Percentiles rank a stretch among this genome's conserved stretches.
Conservation (phyloP, 1,140 invertebrate genomes). For the Orchesella cincta region DNA sequence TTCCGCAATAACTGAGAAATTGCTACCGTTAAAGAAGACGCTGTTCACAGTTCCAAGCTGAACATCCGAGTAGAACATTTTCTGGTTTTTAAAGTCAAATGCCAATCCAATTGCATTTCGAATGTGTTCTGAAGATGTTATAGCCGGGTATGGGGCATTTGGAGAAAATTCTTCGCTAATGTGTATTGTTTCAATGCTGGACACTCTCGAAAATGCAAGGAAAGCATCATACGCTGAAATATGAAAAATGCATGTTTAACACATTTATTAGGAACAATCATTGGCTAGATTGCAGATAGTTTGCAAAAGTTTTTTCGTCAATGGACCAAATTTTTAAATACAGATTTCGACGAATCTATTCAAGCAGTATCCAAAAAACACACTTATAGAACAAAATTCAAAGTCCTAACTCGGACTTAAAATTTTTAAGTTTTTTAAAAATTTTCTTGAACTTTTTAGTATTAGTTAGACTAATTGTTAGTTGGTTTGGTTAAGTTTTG, state of each 20-base stretch:
- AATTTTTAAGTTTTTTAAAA: too few relatives aligned
- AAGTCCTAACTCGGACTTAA: too few relatives aligned
- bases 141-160: constrained; percentile 74
- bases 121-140: constrained; percentile 70
- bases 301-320: too few relatives aligned
- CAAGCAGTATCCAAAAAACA: too few relatives aligned
- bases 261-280: background rate
- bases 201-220: constrained; percentile 72
- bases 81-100: constrained; percentile 70
- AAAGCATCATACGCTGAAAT: constrained; percentile 71
- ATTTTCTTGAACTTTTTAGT: too few relatives aligned
- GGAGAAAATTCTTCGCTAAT: constrained; percentile 69
- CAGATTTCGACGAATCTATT: too few relatives aligned
- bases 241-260: constrained; percentile 36
- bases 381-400: too few relatives aligned
- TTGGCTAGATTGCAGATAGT: too few relatives aligned
- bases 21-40: constrained; percentile 78
- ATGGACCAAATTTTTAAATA: too few relatives aligned
- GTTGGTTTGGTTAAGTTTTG: too few relatives aligned
- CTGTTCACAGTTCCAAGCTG: constrained; percentile 78
- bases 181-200: constrained; percentile 74
- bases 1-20: constrained; percentile 69
- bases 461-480: too few relatives aligned
- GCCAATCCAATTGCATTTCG: constrained; percentile 81
- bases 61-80: constrained; percentile 85